Percentiles rank a stretch among this genome's conserved stretches.
phyloP scores from a whole-genome alignment of 2,797 vertebrate genomes.

The Sarcophilus harrisii region DNA sequence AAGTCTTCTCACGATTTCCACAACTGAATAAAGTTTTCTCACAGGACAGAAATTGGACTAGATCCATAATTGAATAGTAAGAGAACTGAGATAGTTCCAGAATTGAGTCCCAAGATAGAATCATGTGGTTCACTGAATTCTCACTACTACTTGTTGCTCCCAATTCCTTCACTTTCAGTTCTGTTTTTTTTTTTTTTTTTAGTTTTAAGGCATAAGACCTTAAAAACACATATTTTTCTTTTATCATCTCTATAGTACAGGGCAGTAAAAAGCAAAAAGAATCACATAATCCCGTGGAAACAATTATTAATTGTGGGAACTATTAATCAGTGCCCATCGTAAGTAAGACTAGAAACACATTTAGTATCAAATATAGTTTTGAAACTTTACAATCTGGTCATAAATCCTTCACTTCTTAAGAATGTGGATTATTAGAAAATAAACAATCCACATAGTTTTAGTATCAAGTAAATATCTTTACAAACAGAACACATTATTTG shows the following conservation, averaged over 20 bases:
- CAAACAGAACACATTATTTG: neutral
- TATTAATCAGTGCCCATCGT: neutral
- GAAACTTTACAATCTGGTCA: neutral
- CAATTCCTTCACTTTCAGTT: neutral
- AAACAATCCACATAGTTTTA: neutral
- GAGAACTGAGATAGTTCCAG: neutral
- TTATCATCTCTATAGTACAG: neutral
- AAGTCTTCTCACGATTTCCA: neutral
- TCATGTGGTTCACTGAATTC: neutral
- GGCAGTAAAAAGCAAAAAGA: neutral
- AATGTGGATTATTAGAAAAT: neutral
- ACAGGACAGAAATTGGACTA: neutral
- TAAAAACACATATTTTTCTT: neutral
- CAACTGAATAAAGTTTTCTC: neutral
- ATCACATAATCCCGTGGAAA: neutral
- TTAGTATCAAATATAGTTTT: neutral
- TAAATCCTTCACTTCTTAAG: neutral
- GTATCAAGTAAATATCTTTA: neutral
- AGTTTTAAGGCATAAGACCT: neutral
- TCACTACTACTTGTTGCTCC: neutral
- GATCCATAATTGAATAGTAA: neutral
- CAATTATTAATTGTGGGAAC: neutral
- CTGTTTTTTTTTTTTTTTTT: neutral
- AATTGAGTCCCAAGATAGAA: neutral
- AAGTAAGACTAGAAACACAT: neutral